phyloP scores from a whole-genome alignment of 2,888 invertebrate species.

The Rhaphigaster nebulosa region DNA sequence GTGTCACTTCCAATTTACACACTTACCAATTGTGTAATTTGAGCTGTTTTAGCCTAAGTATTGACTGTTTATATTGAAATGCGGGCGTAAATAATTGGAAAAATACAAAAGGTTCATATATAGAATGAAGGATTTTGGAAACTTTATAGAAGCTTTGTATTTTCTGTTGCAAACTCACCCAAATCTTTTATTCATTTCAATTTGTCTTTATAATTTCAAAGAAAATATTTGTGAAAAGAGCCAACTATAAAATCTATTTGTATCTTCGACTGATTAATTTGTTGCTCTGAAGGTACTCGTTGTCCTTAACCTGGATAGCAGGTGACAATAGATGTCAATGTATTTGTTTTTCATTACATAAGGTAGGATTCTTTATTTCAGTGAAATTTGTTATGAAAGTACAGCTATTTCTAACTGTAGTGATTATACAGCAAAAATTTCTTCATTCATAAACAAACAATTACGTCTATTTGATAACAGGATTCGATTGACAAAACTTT shows the following conservation, averaged over 20 bases:
- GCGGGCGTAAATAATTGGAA: too few species aligned
- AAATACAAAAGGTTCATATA: too few species aligned
- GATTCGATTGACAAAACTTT: neutral
- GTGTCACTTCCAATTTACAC: too few species aligned
- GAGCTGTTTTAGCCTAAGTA: too few species aligned
- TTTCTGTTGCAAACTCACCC: too few species aligned
- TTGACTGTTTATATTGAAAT: too few species aligned
- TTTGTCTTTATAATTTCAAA: neutral
- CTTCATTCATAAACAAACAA: neutral
- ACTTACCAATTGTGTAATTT: too few species aligned
- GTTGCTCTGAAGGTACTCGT: neutral
- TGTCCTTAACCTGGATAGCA: neutral
- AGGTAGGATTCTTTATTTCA: neutral
- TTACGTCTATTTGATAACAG: neutral
- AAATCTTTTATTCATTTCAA: neutral
- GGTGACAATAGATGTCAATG: neutral
- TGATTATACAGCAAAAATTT: neutral
- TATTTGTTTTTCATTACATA: neutral
- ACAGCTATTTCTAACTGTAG: neutral
- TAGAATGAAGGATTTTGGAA: too few species aligned
- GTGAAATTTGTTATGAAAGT: neutral
- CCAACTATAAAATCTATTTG: neutral
- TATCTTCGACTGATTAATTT: neutral
- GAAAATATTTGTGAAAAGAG: neutral
- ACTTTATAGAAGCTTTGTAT: too few species aligned